Evolutionary conservation across 2,113 vertebrate genomes (phyloP), one percentile per base, ranked within the genome.

Genomic region (Panurus biarmicus): DNA sequence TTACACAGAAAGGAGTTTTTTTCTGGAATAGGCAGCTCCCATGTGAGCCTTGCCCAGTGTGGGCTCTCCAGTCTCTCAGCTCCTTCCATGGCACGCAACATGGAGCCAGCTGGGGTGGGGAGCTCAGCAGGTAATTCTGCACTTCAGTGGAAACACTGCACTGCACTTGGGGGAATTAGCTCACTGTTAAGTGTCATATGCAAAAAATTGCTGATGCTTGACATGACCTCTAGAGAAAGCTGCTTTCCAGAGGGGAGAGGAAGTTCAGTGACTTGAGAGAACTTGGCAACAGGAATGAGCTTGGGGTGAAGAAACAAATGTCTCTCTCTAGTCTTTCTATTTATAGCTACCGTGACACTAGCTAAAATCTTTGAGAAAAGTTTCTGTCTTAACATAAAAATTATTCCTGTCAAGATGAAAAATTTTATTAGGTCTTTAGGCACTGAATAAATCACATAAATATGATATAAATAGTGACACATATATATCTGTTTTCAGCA

Each of bases 371-470:
- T 50, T 69, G n/a, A 74, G 51, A 74, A 86, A 70, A 96, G 45
- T 87, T 74, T 77, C 36, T 80, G 19, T 80, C 89, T 93, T 73
- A 1, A 1, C 48, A 77, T 84, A 50, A 93, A 90, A 77, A 76
- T 70, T 70, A 83, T 74, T 88, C 64, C 69, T 66, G 35, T 77
- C 64, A 79, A 77, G 61, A 74, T 25, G 65, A 77, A 62, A 44
- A 64, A 56, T 92, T 74, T 95, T 90, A 87, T 92, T 93, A 81
- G 57, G 61, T 70, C n/a, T 84, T 86, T 36, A 74, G 48, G 44
- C 74, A 53, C n/a, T 78, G 65, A 92, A 86, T 85, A 92, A 90
- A 84, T 96, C 28, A 74, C 83, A 77, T 72, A 71, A 92, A 81
- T 87, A 58, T 38, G 23, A 83, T 70, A 64, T 50, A 95, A 95